Evolutionary conservation across 1,140 invertebrate genomes (phyloP).

Genomic region (Zaprionus africanus): DNA sequence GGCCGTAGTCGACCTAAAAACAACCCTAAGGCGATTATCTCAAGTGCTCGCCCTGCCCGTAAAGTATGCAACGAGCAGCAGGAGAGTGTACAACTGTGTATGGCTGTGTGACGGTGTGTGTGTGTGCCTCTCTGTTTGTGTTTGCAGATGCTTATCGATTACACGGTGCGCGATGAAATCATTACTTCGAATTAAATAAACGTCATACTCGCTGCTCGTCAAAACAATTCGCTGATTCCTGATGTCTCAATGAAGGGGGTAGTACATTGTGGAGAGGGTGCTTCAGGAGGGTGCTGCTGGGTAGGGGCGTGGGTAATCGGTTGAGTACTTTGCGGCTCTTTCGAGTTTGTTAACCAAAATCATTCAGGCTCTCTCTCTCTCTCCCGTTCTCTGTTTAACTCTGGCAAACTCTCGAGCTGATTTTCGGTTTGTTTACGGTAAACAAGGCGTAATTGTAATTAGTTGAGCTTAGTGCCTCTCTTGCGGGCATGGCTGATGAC

Average conservation of each 20-base stretch:
- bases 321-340: constrained; percentile 6
- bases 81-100: neutral
- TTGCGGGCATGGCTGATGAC: constrained; percentile 39
- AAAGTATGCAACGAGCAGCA: constrained; percentile 39
- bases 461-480: constrained; percentile 52
- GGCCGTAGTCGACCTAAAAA: constrained; percentile 58
- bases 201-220: constrained; percentile 79
- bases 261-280: neutral
- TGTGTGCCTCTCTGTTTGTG: constrained; percentile 33
- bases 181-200: constrained; percentile 84
- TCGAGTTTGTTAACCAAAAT: constrained; percentile 16
- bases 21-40: constrained; percentile 84
- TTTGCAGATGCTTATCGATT: constrained; percentile 81
- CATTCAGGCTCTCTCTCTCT: neutral
- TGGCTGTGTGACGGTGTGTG: constrained; percentile 12
- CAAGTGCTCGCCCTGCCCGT: constrained; percentile 67
- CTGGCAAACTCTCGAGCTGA: constrained; percentile 28
- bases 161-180: constrained; percentile 81
- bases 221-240: constrained; percentile 60
- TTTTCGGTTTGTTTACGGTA: constrained; percentile 51
- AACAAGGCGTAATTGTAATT: constrained; percentile 69
- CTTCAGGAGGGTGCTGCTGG: neutral
- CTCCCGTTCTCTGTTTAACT: constrained; percentile 15
- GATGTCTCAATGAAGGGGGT: constrained; percentile 69
- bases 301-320: constrained; percentile 25